Percentiles rank a stretch among this genome's conserved stretches.
Evolutionary conservation across 2,888 invertebrate genomes (phyloP).

Genomic region (Epistrophe grossulariae): DNA sequence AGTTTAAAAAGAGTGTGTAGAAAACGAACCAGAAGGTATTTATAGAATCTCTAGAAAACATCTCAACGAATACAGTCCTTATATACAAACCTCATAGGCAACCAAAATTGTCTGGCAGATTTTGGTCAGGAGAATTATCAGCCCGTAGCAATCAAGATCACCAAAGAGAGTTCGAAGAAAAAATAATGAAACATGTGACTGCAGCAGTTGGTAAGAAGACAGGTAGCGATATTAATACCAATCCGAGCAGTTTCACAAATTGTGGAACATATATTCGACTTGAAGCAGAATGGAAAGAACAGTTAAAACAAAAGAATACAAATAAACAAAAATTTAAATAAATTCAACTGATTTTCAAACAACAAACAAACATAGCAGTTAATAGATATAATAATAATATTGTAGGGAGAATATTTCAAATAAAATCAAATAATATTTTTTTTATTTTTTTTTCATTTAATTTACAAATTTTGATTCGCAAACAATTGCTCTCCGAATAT

Average conservation of each 20-base stretch:
- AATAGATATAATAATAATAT: neutral
- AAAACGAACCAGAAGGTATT: conserved; percentile 67
- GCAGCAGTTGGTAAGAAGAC: conserved; percentile 82
- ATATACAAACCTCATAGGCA: conserved; percentile 64
- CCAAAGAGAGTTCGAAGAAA: conserved; percentile 93
- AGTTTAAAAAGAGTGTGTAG: conserved; percentile 77
- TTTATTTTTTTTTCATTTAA: conserved; percentile 39
- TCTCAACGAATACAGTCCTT: neutral
- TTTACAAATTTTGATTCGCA: conserved; percentile 71
- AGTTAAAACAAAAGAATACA: conserved; percentile 80
- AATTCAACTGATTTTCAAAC: conserved; percentile 10
- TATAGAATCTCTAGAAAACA: neutral
- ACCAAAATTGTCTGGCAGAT: conserved; percentile 85
- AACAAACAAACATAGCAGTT: conserved; percentile 14
- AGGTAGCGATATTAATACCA: conserved; percentile 79
- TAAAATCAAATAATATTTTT: conserved; percentile 58
- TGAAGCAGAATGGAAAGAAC: conserved; percentile 91
- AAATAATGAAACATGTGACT: conserved; percentile 86
- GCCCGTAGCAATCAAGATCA: conserved; percentile 95
- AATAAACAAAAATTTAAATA: conserved; percentile 70
- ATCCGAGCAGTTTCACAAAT: conserved; percentile 77
- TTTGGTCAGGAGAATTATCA: conserved; percentile 91
- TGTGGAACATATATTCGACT: conserved; percentile 91
- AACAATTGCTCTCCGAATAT: conserved; percentile 50
- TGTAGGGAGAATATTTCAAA: conserved; percentile 29